Evolutionary conservation across 1,140 invertebrate species (phyloP).

Genomic region (Belonocnema kinseyi): DNA sequence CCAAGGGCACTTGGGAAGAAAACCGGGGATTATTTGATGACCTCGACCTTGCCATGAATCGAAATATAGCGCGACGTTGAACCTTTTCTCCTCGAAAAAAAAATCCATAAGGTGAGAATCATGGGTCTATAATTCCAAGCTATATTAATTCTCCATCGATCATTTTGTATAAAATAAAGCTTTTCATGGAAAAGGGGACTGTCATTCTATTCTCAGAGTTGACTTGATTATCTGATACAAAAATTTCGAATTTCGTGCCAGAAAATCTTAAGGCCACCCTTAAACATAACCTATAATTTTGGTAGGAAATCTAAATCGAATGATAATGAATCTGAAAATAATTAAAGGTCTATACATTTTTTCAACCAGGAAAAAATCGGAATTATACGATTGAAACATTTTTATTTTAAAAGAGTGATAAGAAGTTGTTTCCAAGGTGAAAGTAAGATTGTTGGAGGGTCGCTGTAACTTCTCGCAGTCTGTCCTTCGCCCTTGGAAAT

Average conservation of each 20-base stretch:
- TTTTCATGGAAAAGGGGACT: too few relatives aligned
- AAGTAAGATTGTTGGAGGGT: constrained; percentile 53
- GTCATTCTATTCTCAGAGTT: too few relatives aligned
- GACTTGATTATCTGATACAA: too few relatives aligned
- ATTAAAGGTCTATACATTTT: too few relatives aligned
- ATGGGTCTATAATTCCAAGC: too few relatives aligned
- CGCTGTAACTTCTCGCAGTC: constrained; percentile 53
- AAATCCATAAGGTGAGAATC: not conserved
- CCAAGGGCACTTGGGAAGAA: constrained; percentile 17
- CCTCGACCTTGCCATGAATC: constrained; percentile 6
- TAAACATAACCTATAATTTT: too few relatives aligned
- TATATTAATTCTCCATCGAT: not conserved
- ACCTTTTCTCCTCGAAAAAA: not conserved
- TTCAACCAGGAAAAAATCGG: not conserved
- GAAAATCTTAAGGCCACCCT: too few relatives aligned
- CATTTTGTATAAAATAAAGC: not conserved
- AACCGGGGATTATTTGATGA: constrained; percentile 4
- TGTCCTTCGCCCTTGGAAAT: constrained; percentile 50
- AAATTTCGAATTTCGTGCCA: too few relatives aligned
- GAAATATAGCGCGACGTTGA: not conserved
- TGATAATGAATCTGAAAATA: too few relatives aligned
- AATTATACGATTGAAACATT: not conserved
- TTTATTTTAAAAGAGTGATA: not conserved
- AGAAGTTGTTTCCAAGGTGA: constrained; percentile 50
- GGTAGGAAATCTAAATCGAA: too few relatives aligned